Evolutionary conservation across 2,888 invertebrate species (phyloP).

Genomic region (Petrolisthes cinctipes): DNA sequence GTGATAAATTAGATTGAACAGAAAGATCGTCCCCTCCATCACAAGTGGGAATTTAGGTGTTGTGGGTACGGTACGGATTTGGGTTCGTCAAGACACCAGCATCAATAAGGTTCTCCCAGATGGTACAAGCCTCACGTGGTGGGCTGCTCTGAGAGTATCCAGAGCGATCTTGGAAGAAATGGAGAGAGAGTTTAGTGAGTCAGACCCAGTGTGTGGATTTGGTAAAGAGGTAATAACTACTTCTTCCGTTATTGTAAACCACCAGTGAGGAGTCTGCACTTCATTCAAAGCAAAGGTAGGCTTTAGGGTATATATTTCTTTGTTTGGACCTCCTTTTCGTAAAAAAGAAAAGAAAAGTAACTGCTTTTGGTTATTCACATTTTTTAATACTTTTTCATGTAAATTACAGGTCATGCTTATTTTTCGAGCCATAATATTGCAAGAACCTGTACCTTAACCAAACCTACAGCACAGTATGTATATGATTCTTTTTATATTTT

Average conservation of each 20-base stretch:
- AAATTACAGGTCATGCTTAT: too few relatives aligned
- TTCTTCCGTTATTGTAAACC: constrained; percentile 37
- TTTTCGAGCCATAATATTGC: too few relatives aligned
- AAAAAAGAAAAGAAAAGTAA: too few relatives aligned
- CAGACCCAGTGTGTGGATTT: constrained; percentile 37
- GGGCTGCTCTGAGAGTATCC: constrained; percentile 6
- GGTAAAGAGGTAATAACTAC: constrained; percentile 25
- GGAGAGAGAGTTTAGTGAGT: constrained; percentile 37
- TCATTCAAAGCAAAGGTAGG: constrained; percentile 44
- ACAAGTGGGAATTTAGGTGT: constrained; percentile 4
- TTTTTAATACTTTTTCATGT: too few relatives aligned
- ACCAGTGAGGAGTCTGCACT: constrained; percentile 1
- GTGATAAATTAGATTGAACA: constrained; percentile 20
- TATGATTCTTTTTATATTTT: too few relatives aligned
- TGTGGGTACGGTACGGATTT: neutral
- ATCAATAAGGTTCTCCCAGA: neutral
- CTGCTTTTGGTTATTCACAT: too few relatives aligned
- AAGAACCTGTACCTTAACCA: too few relatives aligned
- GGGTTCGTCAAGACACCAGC: neutral
- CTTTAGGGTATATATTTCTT: neutral
- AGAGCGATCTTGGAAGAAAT: constrained; percentile 32
- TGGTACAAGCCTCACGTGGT: constrained; percentile 30
- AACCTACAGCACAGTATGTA: too few relatives aligned
- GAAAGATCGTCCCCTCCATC: constrained; percentile 17
- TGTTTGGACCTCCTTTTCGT: too few relatives aligned